Conservation (phyloP, 2,888 invertebrate species). For the Notocelia uddmanniana region DNA sequence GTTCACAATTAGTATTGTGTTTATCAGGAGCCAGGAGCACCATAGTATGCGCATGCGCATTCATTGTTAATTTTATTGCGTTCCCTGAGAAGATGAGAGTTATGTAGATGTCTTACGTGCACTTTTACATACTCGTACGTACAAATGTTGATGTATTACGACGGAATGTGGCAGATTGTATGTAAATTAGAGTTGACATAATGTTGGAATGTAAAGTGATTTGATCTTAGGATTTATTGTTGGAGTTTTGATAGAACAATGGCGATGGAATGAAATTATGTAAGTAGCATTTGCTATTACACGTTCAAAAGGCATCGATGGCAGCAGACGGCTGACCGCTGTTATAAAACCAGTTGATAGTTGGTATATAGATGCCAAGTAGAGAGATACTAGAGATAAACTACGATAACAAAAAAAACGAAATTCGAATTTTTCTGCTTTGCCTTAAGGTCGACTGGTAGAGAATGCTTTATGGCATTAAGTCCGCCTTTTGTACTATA, state of each 20-base stretch:
- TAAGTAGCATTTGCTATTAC: not conserved
- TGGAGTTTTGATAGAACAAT: conserved; percentile 25
- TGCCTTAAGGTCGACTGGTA: too few relatives aligned
- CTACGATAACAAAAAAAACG: too few relatives aligned
- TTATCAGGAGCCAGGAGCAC: not conserved
- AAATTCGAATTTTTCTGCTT: too few relatives aligned
- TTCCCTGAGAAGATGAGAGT: conserved; percentile 41
- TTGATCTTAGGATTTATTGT: conserved; percentile 37
- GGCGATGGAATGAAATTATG: conserved; percentile 14
- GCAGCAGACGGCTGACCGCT: too few relatives aligned
- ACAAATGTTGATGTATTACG: conserved; percentile 30
- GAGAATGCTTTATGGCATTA: too few relatives aligned
- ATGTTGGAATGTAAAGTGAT: conserved; percentile 31
- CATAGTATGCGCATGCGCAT: conserved; percentile 22
- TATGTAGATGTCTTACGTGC: conserved; percentile 12
- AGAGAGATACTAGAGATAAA: too few relatives aligned
- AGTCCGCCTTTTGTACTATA: too few relatives aligned
- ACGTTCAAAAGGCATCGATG: not conserved
- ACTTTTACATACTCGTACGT: conserved; percentile 15
- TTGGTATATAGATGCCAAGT: too few relatives aligned
- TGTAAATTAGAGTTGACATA: conserved; percentile 44
- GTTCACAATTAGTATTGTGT: conserved; percentile 16
- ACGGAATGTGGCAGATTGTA: conserved; percentile 46
- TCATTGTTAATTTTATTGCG: conserved; percentile 41
- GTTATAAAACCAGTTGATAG: too few relatives aligned